Evolutionary conservation across 2,888 invertebrate species (phyloP), one percentile per base, ranked within the genome.

Genomic region (Craniophora ligustri): DNA sequence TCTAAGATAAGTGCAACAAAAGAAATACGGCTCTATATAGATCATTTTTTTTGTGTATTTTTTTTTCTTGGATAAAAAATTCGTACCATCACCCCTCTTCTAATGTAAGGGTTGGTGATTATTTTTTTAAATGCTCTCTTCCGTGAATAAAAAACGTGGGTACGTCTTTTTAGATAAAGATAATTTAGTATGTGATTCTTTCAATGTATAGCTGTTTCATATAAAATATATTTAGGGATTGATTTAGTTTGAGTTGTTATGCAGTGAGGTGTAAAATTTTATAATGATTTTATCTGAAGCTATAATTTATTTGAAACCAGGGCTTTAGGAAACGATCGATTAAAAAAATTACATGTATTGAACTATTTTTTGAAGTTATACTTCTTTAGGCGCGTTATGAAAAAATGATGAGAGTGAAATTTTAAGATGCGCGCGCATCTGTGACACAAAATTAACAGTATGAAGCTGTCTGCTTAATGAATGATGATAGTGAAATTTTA

Each of bases 71-170:
- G 54, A 31, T 68, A 75, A 76, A 74, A 73, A 75, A 64, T 58
- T 50, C 58, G 50, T 55, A 46, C 38, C 66, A 71, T 92, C 89
- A 91, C 91, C 91, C 91, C 91, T 89, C 79, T 78, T 63, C 69
- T 80, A 79, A 74, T 77, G 67, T 81, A 47, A n/a, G 76, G 78
- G 74, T 74, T 28, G 51, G 35, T 47, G 42, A 56, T 46, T 77
- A 79, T 82, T 83, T 85, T 83, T 75, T 72, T 72, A 62, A 73
- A 67, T 46, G 66, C 61, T 64, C 35, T 78, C 75, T 80, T 76
- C 69, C 67, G 72, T 65, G 66, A 68, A 78, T 74, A 85, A 89
- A 90, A 89, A 89, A 85, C 89, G 90, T 91, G 91, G 89, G 89
- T 89, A 87, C 10, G 67, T 67, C 58, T 68, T 50, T 34, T 13